Percentiles rank a stretch among this genome's conserved stretches.
phyloP scores from a whole-genome alignment of 2,888 invertebrate genomes.

The Tetramorium bicarinatum region DNA sequence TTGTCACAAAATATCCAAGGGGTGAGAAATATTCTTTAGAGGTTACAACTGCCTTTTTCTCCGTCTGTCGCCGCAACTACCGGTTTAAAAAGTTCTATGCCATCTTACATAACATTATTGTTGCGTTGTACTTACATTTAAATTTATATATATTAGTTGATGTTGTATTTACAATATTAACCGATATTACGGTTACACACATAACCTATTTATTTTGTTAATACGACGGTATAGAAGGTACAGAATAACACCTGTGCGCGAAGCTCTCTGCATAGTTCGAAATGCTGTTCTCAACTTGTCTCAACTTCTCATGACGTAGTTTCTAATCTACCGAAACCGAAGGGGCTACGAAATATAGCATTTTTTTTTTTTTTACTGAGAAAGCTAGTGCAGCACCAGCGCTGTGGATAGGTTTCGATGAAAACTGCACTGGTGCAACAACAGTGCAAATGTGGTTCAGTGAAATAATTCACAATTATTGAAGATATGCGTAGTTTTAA shows the following conservation, averaged over 20 bases:
- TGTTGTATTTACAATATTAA: conserved; percentile 36
- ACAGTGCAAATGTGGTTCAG: too few relatives aligned
- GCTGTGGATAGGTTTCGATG: too few relatives aligned
- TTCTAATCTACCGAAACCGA: too few relatives aligned
- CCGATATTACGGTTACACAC: conserved; percentile 19
- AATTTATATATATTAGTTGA: not conserved
- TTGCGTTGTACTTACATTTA: conserved; percentile 1
- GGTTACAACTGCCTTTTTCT: not conserved
- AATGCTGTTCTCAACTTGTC: not conserved
- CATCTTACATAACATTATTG: not conserved
- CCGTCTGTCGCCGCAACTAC: too few relatives aligned
- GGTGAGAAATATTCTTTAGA: not conserved
- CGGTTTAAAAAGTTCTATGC: not conserved
- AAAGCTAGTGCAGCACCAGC: too few relatives aligned
- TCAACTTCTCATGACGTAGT: not conserved
- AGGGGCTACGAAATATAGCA: too few relatives aligned
- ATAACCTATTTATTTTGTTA: conserved; percentile 41
- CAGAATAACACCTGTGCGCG: not conserved
- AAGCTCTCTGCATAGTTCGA: not conserved
- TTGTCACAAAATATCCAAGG: not conserved
- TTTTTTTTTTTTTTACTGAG: too few relatives aligned
- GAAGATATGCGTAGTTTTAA: too few relatives aligned
- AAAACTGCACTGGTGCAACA: too few relatives aligned
- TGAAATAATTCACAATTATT: too few relatives aligned
- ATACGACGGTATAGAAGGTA: not conserved